phyloP scores from a whole-genome alignment of 2,797 vertebrate species.

The Arrhamphus sclerolepis region DNA sequence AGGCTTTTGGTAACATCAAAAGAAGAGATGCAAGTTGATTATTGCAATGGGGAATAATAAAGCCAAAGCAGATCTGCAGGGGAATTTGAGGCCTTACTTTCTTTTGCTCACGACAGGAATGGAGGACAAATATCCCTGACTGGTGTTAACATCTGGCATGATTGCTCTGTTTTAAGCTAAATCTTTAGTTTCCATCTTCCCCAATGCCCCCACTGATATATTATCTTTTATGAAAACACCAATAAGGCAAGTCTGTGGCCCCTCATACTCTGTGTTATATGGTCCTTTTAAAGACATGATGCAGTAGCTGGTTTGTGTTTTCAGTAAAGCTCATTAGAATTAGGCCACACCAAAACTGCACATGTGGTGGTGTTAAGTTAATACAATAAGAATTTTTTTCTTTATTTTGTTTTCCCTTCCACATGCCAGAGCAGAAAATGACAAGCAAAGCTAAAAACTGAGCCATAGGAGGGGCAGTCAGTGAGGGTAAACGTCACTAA shows the following conservation, averaged over 20 bases:
- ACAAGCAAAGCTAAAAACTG: slow-evolving; percentile 36
- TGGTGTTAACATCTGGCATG: slow-evolving; percentile 63
- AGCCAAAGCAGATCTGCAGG: slow-evolving; percentile 57
- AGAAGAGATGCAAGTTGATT: slow-evolving; percentile 71
- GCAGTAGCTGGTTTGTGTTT: slow-evolving; percentile 12
- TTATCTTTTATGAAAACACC: slow-evolving; percentile 45
- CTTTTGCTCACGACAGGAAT: slow-evolving; percentile 63
- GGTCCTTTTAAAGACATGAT: slow-evolving; percentile 21
- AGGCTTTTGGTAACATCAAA: slow-evolving; percentile 80
- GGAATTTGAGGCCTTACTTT: slow-evolving; percentile 70
- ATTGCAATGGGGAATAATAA: slow-evolving; percentile 69
- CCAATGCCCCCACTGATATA: too few relatives aligned
- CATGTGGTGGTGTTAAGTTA: background rate
- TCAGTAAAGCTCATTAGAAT: slow-evolving; percentile 8
- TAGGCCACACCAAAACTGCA: slow-evolving; percentile 6
- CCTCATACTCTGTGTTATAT: slow-evolving; percentile 15
- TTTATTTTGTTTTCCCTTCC: background rate
- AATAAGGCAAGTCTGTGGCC: slow-evolving; percentile 36
- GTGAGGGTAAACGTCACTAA: slow-evolving; percentile 47
- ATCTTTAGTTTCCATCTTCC: slow-evolving; percentile 36
- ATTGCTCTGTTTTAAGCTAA: slow-evolving; percentile 55
- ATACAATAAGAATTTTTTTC: too few relatives aligned
- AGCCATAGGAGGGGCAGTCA: slow-evolving; percentile 32
- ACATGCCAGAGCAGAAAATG: slow-evolving; percentile 32
- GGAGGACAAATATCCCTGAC: slow-evolving; percentile 66